Conservation (phyloP, 2,888 invertebrate genomes). For the Noctuana brunneofusca region DNA sequence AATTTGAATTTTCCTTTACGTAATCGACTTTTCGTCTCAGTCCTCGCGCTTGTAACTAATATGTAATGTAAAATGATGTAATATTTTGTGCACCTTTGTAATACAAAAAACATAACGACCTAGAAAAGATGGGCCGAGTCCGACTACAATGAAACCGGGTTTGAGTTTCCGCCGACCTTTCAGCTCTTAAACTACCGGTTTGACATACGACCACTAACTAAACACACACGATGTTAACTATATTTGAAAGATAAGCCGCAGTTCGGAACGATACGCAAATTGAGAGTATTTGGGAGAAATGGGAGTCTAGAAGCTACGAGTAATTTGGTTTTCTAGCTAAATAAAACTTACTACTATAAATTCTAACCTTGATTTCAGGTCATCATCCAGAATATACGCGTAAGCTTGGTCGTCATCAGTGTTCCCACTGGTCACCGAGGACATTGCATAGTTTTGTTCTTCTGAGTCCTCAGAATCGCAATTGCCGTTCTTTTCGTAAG, state of each 20-base stretch:
- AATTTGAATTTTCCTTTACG: neutral
- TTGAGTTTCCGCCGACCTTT: constrained; percentile 25
- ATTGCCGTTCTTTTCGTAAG: constrained; percentile 52
- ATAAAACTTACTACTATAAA: neutral
- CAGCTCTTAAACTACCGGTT: constrained; percentile 31
- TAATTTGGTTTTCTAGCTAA: too few species aligned
- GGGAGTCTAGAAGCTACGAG: neutral
- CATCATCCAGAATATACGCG: constrained; percentile 74
- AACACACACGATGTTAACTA: neutral
- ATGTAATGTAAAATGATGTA: too few species aligned
- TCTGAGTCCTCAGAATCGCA: constrained; percentile 72
- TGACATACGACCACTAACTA: constrained; percentile 18
- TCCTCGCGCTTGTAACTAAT: too few species aligned
- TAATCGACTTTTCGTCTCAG: neutral
- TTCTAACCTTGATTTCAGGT: constrained; percentile 76
- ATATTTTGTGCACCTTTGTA: too few species aligned
- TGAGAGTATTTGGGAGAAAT: neutral
- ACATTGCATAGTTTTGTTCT: constrained; percentile 66
- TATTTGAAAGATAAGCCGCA: neutral
- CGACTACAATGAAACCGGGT: constrained; percentile 26
- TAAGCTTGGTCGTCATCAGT: constrained; percentile 75
- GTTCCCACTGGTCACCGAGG: constrained; percentile 66
- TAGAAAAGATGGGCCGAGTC: constrained; percentile 22
- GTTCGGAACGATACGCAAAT: neutral
- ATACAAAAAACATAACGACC: constrained; percentile 11